Evolutionary conservation across 2,113 vertebrate genomes (phyloP).

Genomic region (Cavia porcellus): DNA sequence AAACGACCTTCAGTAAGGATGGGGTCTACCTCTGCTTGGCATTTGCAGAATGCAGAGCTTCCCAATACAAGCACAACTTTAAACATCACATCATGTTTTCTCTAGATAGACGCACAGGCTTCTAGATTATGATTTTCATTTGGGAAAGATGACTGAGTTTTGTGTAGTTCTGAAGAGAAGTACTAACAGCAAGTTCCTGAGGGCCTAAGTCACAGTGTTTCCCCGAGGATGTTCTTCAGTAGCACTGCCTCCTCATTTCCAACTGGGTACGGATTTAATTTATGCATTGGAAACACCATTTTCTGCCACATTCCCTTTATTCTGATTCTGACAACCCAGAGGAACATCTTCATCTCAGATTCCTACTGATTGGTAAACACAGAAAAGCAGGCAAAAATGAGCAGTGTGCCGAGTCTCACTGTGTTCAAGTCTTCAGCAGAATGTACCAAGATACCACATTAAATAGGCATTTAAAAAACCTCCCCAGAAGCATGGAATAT

Average conservation of each 20-base stretch:
- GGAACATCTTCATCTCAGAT: background rate
- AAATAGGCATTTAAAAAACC: background rate
- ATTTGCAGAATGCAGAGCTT: constrained; percentile 72
- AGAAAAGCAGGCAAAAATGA: background rate
- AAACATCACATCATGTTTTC: background rate
- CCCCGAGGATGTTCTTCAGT: background rate
- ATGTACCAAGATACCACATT: background rate
- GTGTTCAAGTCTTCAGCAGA: constrained; percentile 17
- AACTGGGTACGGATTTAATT: background rate
- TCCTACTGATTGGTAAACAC: background rate
- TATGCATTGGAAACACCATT: background rate
- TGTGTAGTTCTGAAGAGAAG: background rate
- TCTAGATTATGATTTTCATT: background rate
- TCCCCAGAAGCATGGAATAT: background rate
- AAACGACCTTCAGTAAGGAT: constrained; percentile 85
- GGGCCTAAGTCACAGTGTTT: background rate
- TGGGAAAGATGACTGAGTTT: constrained; percentile 3
- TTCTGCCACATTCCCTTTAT: background rate
- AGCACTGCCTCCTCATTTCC: background rate
- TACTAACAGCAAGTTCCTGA: background rate
- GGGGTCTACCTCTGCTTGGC: constrained; percentile 58
- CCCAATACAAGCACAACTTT: constrained; percentile 41
- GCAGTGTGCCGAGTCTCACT: background rate
- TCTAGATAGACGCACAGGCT: background rate
- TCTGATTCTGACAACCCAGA: background rate